These are phyloP conservation scores for Kryphioiulus occultus DNA, from an alignment of 2,888 invertebrate species.

Conservation along the genomic window DNA sequence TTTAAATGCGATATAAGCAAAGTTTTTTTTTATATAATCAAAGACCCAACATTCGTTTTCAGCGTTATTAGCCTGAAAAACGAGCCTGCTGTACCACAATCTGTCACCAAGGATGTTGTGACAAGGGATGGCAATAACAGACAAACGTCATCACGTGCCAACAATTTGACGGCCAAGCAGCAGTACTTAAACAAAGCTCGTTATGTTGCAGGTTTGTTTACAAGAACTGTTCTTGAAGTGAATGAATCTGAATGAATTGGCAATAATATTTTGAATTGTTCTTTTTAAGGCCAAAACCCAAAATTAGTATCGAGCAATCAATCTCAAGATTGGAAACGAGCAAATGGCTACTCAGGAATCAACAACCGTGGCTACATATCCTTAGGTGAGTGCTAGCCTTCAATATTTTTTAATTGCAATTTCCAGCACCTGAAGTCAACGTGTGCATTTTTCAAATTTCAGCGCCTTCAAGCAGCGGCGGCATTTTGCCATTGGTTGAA, in stretches of 20 bases:
- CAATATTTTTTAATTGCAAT: neutral
- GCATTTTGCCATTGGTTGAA: constrained; percentile 33
- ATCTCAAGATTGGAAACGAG: constrained; percentile 45
- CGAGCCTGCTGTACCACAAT: neutral
- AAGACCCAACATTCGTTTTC: constrained; percentile 28
- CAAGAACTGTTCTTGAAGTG: neutral
- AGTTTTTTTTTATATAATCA: neutral
- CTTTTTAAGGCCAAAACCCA: constrained; percentile 59
- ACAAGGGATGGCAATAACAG: constrained; percentile 35
- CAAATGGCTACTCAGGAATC: constrained; percentile 44
- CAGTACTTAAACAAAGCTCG: constrained; percentile 80
- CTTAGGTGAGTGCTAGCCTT: neutral
- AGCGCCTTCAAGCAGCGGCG: constrained; percentile 41
- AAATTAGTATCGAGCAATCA: constrained; percentile 57
- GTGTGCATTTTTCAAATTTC: neutral
- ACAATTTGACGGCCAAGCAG: constrained; percentile 68
- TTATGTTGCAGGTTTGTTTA: constrained; percentile 73
- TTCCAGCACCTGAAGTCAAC: neutral
- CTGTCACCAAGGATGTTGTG: neutral
- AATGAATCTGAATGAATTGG: neutral
- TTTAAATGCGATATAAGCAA: too few species aligned
- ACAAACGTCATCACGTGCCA: constrained; percentile 35
- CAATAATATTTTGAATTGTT: constrained; percentile 1
- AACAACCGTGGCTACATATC: constrained; percentile 42
- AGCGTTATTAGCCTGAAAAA: constrained; percentile 39